These are phyloP conservation scores for Eudemis profundana DNA, from an alignment of 2,888 invertebrate genomes.

Conservation along the genomic window DNA sequence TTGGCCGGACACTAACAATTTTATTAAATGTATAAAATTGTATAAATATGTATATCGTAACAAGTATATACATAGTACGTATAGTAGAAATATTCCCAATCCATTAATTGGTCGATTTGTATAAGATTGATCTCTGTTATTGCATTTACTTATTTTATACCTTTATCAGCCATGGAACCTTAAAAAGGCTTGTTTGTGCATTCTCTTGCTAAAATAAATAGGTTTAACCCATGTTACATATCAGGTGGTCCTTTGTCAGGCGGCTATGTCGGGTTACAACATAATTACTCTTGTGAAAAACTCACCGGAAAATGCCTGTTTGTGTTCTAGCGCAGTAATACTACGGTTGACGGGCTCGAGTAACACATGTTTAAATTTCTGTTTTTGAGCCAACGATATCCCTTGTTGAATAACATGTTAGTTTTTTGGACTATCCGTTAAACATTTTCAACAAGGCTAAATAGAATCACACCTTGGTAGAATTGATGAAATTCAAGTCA, in stretches of 20 bases:
- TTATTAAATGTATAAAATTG: too few species aligned
- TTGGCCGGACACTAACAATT: too few species aligned
- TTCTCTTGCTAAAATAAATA: conserved; percentile 50
- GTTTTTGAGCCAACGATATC: neutral
- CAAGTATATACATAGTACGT: too few species aligned
- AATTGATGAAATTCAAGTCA: too few species aligned
- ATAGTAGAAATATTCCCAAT: too few species aligned
- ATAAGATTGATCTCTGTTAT: too few species aligned
- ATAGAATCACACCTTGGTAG: too few species aligned
- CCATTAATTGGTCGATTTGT: too few species aligned
- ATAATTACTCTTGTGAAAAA: conserved; percentile 38
- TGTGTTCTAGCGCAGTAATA: conserved; percentile 9
- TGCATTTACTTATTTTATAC: conserved; percentile 15
- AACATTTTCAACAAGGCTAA: neutral
- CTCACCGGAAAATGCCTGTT: conserved; percentile 11
- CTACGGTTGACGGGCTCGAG: neutral
- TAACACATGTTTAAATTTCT: neutral
- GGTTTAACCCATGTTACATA: conserved; percentile 54
- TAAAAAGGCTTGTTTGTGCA: neutral
- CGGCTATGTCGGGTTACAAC: conserved; percentile 31
- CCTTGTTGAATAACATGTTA: neutral
- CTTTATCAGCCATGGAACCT: neutral
- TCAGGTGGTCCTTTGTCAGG: conserved; percentile 53
- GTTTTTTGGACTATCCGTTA: neutral
- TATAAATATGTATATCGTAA: too few species aligned